These are phyloP conservation scores for Lateolabrax maculatus DNA, from an alignment of 2,797 vertebrate species.

Conservation along the genomic window DNA sequence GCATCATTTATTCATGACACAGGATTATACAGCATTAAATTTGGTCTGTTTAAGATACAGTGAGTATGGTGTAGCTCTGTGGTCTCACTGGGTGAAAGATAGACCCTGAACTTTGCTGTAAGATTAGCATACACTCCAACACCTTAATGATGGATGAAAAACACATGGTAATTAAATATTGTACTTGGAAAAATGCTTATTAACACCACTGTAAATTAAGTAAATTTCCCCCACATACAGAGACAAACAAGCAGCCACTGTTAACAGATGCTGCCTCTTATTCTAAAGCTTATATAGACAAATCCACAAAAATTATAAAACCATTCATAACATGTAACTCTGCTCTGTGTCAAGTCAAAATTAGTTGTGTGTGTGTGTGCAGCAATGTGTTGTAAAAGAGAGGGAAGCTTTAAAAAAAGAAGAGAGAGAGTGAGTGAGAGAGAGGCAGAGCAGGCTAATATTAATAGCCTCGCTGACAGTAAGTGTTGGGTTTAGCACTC, in stretches of 20 bases:
- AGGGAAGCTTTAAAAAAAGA: slow-evolving; percentile 46
- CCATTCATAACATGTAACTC: background rate
- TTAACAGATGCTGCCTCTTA: background rate
- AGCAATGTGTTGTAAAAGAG: slow-evolving; percentile 46
- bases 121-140: slow-evolving; percentile 25
- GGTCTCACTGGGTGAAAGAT: slow-evolving; percentile 20
- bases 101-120: slow-evolving; percentile 31
- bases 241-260: background rate
- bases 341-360: slow-evolving; percentile 1
- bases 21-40: slow-evolving; percentile 69
- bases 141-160: background rate
- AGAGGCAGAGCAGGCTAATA: slow-evolving; percentile 73
- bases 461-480: slow-evolving; percentile 87
- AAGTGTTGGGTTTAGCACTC: slow-evolving; percentile 87
- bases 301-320: background rate
- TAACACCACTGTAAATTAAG: background rate
- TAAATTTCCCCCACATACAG: background rate
- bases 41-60: slow-evolving; percentile 42
- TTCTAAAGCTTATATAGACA: background rate
- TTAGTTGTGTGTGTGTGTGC: slow-evolving; percentile 22
- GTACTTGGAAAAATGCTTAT: background rate
- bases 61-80: background rate
- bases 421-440: slow-evolving; percentile 46
- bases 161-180: slow-evolving; percentile 26
- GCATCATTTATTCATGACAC: slow-evolving; percentile 74